Base-by-base conservation (phyloP, 2,113 vertebrate genomes). In the Tympanuchus pallidicinctus region DNA sequence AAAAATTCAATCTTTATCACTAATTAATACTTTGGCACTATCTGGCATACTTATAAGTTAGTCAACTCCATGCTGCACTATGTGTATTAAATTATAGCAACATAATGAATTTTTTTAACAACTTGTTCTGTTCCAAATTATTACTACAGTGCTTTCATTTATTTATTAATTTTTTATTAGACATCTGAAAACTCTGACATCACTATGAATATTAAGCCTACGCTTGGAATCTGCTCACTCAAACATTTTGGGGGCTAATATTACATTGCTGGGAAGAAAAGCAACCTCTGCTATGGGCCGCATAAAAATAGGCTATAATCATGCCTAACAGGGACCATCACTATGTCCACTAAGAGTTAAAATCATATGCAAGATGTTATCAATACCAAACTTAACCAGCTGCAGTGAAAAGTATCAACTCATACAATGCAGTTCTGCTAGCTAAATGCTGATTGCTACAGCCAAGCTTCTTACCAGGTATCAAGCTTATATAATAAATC, bases 101-200 rank as follows among this genome's bases (percentile, higher is more conserved):
- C 90, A 48, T 18, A 64, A 38, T 34, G 16, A 57, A 11, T 6
- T 6, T 36, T 83, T 36, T 83, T 91, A 78, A 67, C 19, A 82
- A 34, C 20, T 79, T 91, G 17, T 11, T 88, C 27, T 79, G n/a
- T 40, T 79, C 43, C 25, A 78, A 75, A 40, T 52, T 10, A 36
- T 27, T 3, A 2, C 6, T 16, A 7, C 3, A 2, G 11, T 40
- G 5, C 1, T 6, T 13, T 42, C 1, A n/a, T 82, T 54, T 14
- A 14, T 28, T 54, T 14, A 12, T 25, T 69, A 63, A 57, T 27
- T 36, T 42, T 76, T 82, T 32, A 77, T 13, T 45, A 80, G 25
- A 54, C 22, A 75, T 16, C 13, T 22, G 43, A 87, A 92, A 86
- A n/a, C 15, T 34, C 11, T 52, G 25, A 66, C 22, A 16, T 5